These are phyloP conservation scores for Heliconius eleuchia DNA, from an alignment of 1,140 invertebrate species.

Conservation along the genomic window DNA sequence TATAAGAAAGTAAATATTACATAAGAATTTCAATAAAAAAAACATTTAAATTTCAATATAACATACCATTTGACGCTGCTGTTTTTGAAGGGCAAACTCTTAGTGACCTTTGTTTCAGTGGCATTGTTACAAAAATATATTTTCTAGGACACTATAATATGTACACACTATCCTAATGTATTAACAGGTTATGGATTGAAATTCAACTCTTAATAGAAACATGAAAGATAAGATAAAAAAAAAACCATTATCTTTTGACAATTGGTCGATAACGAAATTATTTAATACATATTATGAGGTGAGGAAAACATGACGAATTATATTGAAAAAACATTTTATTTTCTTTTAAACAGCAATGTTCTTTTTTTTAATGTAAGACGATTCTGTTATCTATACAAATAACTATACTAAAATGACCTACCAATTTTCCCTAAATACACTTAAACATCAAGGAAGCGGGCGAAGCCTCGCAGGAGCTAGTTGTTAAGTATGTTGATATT, in stretches of 20 bases:
- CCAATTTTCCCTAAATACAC: too few relatives aligned
- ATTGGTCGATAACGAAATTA: conserved; percentile 32
- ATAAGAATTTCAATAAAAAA: background rate
- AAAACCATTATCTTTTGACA: conserved; percentile 32
- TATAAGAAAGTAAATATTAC: background rate
- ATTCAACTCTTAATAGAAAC: conserved; percentile 19
- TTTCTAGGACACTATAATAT: conserved; percentile 4
- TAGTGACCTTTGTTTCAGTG: conserved; percentile 13
- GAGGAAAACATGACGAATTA: conserved; percentile 18
- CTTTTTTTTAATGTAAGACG: background rate
- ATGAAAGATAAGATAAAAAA: conserved; percentile 31
- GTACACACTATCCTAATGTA: conserved; percentile 22
- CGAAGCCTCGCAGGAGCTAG: too few relatives aligned
- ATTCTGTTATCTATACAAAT: too few relatives aligned
- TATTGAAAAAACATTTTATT: background rate
- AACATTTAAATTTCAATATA: background rate
- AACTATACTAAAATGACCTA: too few relatives aligned
- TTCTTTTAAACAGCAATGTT: background rate
- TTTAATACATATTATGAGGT: conserved; percentile 21
- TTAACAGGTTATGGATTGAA: conserved; percentile 15
- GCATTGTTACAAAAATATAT: conserved; percentile 26
- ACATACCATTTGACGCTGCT: conserved; percentile 56
- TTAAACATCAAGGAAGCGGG: too few relatives aligned
- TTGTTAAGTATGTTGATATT: too few relatives aligned
- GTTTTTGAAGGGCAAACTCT: conserved; percentile 44